Conservation (phyloP, 2,888 invertebrate genomes). For the Ophioninae sp. region DNA sequence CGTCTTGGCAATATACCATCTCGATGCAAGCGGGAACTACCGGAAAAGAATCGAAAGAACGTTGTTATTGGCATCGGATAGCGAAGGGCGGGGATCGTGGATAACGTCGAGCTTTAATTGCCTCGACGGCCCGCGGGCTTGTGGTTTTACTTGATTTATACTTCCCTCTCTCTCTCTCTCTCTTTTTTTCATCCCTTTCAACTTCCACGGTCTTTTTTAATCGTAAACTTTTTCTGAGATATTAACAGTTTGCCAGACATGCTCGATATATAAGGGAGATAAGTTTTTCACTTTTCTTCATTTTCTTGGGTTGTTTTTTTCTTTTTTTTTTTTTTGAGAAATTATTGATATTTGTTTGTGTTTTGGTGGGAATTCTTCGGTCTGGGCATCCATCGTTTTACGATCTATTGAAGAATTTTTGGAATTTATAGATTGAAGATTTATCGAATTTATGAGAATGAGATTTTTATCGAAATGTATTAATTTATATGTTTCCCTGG, state of each 20-base stretch:
- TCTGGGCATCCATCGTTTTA: slow-evolving; percentile 1
- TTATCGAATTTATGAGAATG: not conserved
- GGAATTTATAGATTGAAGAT: not conserved
- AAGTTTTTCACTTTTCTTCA: slow-evolving; percentile 15
- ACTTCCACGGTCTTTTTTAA: slow-evolving; percentile 23
- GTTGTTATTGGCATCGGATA: slow-evolving; percentile 60
- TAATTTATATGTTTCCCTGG: too few species aligned
- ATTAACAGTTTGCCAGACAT: slow-evolving; percentile 29
- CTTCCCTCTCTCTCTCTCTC: slow-evolving; percentile 8
- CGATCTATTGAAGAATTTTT: not conserved
- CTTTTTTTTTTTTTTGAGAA: not conserved
- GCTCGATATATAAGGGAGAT: slow-evolving; percentile 31
- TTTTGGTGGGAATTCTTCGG: not conserved
- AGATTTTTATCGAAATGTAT: not conserved
- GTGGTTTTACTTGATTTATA: slow-evolving; percentile 53
- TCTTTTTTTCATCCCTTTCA: not conserved
- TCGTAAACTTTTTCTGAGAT: slow-evolving; percentile 44
- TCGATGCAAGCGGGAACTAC: slow-evolving; percentile 43
- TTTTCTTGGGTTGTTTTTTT: too few species aligned
- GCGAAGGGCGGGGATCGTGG: slow-evolving; percentile 35
- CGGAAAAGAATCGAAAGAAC: slow-evolving; percentile 58
- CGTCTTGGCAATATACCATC: slow-evolving; percentile 55
- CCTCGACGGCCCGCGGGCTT: slow-evolving; percentile 44
- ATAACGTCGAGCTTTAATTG: slow-evolving; percentile 56
- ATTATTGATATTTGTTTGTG: not conserved